Base-by-base conservation (phyloP, 2,113 vertebrate species). In the Phylloscopus trochilus region DNA sequence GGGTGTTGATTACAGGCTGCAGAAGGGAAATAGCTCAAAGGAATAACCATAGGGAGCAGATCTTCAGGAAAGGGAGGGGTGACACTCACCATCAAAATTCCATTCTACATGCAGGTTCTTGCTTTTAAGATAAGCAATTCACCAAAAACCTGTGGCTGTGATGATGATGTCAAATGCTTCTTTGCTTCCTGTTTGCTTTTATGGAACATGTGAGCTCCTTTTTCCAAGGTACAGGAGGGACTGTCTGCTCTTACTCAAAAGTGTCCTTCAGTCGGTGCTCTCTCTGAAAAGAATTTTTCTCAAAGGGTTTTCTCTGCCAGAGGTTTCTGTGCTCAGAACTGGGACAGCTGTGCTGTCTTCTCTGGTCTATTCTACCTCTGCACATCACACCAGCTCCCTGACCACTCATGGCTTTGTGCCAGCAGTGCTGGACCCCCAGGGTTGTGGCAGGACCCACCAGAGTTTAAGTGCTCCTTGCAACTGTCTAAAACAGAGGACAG, bases 361-460 rank as follows among this genome's bases (percentile, higher is more conserved):
- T 43, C 37, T 35, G 31, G 16, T 55, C 18, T 0, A 0, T 52
- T 51, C 41, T 87, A 46, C 64, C 59, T 83, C 33, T 41, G 22
- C 58, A 41, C 13, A 33, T 27, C 84, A 55, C 35, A 30, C 8
- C 72, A 89, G 24, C 16, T 17, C 44, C 47, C 44, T 62, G 66
- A 47, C 12, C 43, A 24, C 52, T 43, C 3, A 0, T 9, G 43
- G 60, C 51, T 85, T 70, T 70, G 33, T 68, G 52, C 9, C 3
- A 0, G 41, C 51, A 44, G 24, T 24, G 22, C 66, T 41, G 35
- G 44, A 49, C 7, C 2, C 10, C 13, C 4, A 0, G 35, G 8
- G 9, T 0, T 60, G 14, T 22, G 6, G 23, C 10, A 4, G 63
- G 27, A 69, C 27, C 24, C 43, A 6, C 11, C 26, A 18, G 55